Base-by-base conservation (phyloP, 2,797 vertebrate species). In the Onychomys torridus region DNA sequence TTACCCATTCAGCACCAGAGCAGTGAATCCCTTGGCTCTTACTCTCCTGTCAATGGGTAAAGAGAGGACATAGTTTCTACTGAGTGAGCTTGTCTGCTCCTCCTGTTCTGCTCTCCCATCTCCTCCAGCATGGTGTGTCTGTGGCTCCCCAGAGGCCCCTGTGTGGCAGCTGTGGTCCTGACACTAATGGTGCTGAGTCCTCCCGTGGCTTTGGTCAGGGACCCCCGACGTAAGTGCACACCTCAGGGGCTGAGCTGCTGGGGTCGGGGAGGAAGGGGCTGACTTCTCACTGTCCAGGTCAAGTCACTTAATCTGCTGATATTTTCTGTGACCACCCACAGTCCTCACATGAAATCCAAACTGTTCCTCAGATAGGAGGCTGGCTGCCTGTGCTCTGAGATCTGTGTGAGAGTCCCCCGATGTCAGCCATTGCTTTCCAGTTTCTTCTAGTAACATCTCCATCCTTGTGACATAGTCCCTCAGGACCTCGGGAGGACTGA, bases 331-430 rank as follows among this genome's bases (percentile, higher is more conserved):
- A 69, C 5, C 4, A 21, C 0, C 1, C 21, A 12, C 67, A 16
- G 34, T 52, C 73, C 81, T 32, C 27, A 2, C 1, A 8, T 7
- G 11, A 57, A 23, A 52, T 0, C 76, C 11, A 1, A 65, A 55
- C 84, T 67, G 29, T 76, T 75, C 4, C 2, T 29, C 9, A 1
- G 46, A 76, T 1, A 40, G 40, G 25, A 59, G 2, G 0, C 27
- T 23, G 27, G 3, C n/a, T 69, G 7, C 0, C 69, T 14, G 1
- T 61, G 3, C 25, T 2, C 3, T 11, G 21, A 73, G n/a, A 55
- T 1, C 10, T 79, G 14, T 12, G 0, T 7, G 10, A 52, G 37
- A 25, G 19, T 13, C 1, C 0, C 0, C 0, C 2, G 1, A 16
- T 21, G 34, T 55, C 65, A 13, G 69, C 52, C 69, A 40, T 55